Percentiles rank a stretch among this genome's conserved stretches.
phyloP scores from a whole-genome alignment of 2,797 vertebrate genomes.

The Anguilla pacifica region DNA sequence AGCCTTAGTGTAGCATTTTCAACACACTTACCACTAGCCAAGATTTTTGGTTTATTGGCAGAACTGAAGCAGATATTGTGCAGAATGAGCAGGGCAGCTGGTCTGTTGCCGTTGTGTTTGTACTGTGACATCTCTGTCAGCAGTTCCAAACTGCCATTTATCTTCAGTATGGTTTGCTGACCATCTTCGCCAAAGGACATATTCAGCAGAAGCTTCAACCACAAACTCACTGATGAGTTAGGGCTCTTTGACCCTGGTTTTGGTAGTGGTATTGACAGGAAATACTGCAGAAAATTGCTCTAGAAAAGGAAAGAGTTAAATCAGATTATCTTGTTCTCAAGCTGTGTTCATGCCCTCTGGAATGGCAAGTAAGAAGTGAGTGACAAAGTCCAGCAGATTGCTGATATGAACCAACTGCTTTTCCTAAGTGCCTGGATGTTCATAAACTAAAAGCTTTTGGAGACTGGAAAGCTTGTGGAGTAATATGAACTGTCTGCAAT shows the following conservation, averaged over 20 bases:
- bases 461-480: too few species aligned
- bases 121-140: slow-evolving; percentile 81
- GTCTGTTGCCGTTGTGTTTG: slow-evolving; percentile 63
- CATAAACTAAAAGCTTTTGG: too few species aligned
- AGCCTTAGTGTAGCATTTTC: too few species aligned
- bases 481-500: too few species aligned
- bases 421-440: too few species aligned
- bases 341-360: too few species aligned
- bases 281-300: slow-evolving; percentile 94
- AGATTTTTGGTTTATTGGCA: slow-evolving; percentile 83
- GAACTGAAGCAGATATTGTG: slow-evolving; percentile 93
- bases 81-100: slow-evolving; percentile 79
- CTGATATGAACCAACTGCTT: too few species aligned
- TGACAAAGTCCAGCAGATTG: too few species aligned
- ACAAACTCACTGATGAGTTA: slow-evolving; percentile 62
- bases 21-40: slow-evolving; percentile 80
- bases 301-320: slow-evolving; percentile 52
- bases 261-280: slow-evolving; percentile 76
- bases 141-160: slow-evolving; percentile 83
- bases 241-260: slow-evolving; percentile 70
- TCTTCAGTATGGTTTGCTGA: slow-evolving; percentile 86
- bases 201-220: slow-evolving; percentile 87
- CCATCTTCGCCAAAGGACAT: slow-evolving; percentile 87
- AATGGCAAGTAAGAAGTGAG: too few species aligned
- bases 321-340: not conserved